Percentiles rank a stretch among this genome's conserved stretches.
Conservation (phyloP, 2,888 invertebrate genomes). For the Sphaerophoria taeniata region DNA sequence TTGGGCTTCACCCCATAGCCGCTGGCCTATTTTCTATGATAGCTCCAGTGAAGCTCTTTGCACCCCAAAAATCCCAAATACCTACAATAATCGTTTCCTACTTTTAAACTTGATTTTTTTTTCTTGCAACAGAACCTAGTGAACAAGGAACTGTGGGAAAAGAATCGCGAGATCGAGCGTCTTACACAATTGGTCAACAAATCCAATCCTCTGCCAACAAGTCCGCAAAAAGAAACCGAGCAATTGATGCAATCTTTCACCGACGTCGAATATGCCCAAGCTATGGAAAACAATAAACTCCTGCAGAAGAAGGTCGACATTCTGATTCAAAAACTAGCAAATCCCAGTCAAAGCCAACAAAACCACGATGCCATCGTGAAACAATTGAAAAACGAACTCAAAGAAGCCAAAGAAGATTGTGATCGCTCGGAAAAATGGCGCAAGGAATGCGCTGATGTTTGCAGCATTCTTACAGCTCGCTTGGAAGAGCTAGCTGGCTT, state of each 20-base stretch:
- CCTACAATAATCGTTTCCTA: too few species aligned
- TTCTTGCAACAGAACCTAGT: constrained; percentile 82
- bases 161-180: constrained; percentile 85
- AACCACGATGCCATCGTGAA: constrained; percentile 76
- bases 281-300: constrained; percentile 80
- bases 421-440: constrained; percentile 80
- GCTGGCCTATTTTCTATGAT: too few species aligned
- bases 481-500: constrained; percentile 86
- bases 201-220: constrained; percentile 65
- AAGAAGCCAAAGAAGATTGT: constrained; percentile 78
- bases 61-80: not conserved
- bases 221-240: constrained; percentile 70
- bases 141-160: constrained; percentile 85
- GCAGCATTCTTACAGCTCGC: constrained; percentile 83
- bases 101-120: not conserved
- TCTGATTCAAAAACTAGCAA: constrained; percentile 78
- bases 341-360: constrained; percentile 75
- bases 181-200: constrained; percentile 80
- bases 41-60: too few species aligned
- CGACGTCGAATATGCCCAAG: constrained; percentile 79
- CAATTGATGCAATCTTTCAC: constrained; percentile 80
- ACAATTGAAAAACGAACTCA: constrained; percentile 78
- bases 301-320: constrained; percentile 80
- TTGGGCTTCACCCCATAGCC: too few species aligned
- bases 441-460: constrained; percentile 80